Evolutionary conservation across 2,888 invertebrate genomes (phyloP).

Genomic region (Bruchidius siliquastri): DNA sequence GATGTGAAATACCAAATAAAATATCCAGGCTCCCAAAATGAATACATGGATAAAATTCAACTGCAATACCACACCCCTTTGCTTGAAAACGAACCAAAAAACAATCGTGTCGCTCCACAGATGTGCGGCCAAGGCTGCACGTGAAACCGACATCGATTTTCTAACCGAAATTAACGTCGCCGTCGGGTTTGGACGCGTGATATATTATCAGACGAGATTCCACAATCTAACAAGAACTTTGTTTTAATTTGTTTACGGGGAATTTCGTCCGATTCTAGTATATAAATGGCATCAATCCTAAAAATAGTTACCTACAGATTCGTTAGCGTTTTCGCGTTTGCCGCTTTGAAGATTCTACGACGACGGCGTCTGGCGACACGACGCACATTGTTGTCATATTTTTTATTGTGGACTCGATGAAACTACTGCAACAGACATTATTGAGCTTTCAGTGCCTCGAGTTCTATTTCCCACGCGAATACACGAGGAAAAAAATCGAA

Average conservation of each 20-base stretch:
- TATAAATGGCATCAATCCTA: slow-evolving; percentile 27
- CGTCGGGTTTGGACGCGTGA: background rate
- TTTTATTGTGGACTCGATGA: no score
- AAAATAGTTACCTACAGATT: slow-evolving; percentile 22
- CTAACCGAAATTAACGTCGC: background rate
- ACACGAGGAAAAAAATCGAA: no score
- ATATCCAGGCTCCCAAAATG: background rate
- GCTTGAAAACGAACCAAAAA: background rate
- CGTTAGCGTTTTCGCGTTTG: background rate
- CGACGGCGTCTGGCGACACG: slow-evolving; percentile 14
- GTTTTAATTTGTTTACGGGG: background rate
- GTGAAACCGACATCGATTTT: background rate
- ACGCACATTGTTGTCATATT: slow-evolving; percentile 3
- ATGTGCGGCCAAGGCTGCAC: background rate
- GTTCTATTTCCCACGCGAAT: no score
- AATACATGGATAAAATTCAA: background rate
- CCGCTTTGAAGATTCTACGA: background rate
- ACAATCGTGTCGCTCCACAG: background rate
- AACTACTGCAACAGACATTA: no score
- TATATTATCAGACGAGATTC: background rate
- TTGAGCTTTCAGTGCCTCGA: no score
- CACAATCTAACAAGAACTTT: background rate
- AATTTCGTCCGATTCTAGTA: background rate
- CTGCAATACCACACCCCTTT: background rate
- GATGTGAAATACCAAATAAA: no score